Evolutionary conservation across 2,888 invertebrate genomes (phyloP), one percentile per base, ranked within the genome.

Genomic region (Dioctria rufipes): DNA sequence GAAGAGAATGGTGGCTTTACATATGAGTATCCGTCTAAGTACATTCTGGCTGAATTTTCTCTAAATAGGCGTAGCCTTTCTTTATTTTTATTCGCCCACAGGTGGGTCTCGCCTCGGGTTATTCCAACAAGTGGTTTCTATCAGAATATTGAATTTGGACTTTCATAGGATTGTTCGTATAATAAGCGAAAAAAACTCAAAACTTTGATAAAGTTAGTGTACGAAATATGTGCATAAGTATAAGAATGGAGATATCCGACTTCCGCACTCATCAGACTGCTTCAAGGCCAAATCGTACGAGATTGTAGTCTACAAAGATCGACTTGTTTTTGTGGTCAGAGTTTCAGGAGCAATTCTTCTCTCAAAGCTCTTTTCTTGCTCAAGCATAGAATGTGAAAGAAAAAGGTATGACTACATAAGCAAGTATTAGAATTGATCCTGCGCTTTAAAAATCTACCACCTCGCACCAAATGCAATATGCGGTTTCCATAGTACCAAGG

Each of bases 91-190:
- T 13, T 11, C 25, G 43, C 5, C 40, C 43, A 66, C 13, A 66
- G 66, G 66, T 66, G 66, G 42, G 46, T 46, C 5, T 25, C 46
- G 46, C 42, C 5, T 43, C 13, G 13, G 13, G 42, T n/a, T 13
- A 13, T 40, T 9, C 43, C 66, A 66, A 66, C 66, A 66, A 66
- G 66, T 66, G 66, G 66, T 66, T 66, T 66, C 42, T 43, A 66
- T 66, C 46, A 66, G 40, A 43, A 42, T 66, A 43, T 46, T n/a
- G 11, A 40, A n/a, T 66, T 66, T 66, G 42, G 43, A 43, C 42
- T 66, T 66, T 66, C 42, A 42, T 66, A 0, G 66, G 42, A 42
- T n/a, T 13, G 11, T 66, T 43, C 43, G 0, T 8, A 42, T 66
- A 66, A 66, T 66, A 43, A 42, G 66, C 46, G n/a, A 9, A 58